phyloP scores from a whole-genome alignment of 2,113 vertebrate genomes.

The Xenopus laevis region DNA sequence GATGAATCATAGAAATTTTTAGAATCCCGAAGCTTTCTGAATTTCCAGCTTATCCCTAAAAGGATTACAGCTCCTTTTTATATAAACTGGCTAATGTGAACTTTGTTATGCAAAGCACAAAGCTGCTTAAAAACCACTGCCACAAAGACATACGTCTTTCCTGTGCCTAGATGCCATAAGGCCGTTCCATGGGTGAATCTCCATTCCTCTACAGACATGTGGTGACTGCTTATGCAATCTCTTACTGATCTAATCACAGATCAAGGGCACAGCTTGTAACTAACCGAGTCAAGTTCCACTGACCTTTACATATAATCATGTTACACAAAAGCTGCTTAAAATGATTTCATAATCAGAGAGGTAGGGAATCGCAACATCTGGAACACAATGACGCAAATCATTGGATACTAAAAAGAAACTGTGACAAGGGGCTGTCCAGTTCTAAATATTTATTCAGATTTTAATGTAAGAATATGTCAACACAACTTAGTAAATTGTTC shows the following conservation, averaged over 20 bases:
- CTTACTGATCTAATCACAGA: background rate
- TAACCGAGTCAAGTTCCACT: background rate
- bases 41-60: too few species aligned
- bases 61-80: too few species aligned
- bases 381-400: background rate
- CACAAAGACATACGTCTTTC: too few species aligned
- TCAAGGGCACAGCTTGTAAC: background rate
- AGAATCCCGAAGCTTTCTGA: too few species aligned
- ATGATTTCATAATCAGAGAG: background rate
- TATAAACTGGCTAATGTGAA: too few species aligned
- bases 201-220: background rate
- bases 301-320: slow-evolving; percentile 9
- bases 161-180: background rate
- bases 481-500: too few species aligned
- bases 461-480: too few species aligned
- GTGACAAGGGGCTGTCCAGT: too few species aligned
- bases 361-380: background rate
- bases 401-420: background rate
- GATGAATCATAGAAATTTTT: too few species aligned
- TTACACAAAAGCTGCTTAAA: background rate
- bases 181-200: background rate
- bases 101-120: too few species aligned
- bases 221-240: slow-evolving; percentile 10
- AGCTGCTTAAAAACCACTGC: too few species aligned
- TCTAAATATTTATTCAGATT: too few species aligned